phyloP scores from a whole-genome alignment of 2,888 invertebrate genomes.

The Eulithis testata region DNA sequence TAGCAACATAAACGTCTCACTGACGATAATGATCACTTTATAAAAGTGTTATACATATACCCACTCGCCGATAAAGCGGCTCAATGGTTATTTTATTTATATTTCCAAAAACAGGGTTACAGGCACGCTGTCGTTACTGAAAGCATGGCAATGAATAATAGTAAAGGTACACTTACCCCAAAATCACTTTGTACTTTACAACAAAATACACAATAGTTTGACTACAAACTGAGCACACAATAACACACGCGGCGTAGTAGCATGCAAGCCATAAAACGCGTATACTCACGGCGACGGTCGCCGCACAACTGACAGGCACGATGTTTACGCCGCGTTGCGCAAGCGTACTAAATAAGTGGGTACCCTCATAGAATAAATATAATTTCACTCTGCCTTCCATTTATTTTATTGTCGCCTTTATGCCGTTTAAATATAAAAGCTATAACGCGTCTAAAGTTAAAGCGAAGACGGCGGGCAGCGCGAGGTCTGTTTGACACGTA shows the following conservation, averaged over 20 bases:
- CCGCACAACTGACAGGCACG: slow-evolving; percentile 63
- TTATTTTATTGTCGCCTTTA: slow-evolving; percentile 43
- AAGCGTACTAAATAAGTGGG: slow-evolving; percentile 59
- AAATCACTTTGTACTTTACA: slow-evolving; percentile 52
- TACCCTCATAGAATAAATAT: slow-evolving; percentile 55
- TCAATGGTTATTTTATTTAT: slow-evolving; percentile 42
- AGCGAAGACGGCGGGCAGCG: slow-evolving; percentile 10
- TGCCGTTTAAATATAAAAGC: slow-evolving; percentile 40
- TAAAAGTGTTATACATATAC: slow-evolving; percentile 29
- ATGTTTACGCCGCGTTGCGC: slow-evolving; percentile 73
- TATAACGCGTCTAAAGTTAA: slow-evolving; percentile 24
- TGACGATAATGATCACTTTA: slow-evolving; percentile 35
- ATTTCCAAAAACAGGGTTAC: slow-evolving; percentile 54
- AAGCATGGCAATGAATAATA: slow-evolving; percentile 17
- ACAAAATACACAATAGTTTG: slow-evolving; percentile 46
- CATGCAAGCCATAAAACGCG: slow-evolving; percentile 40
- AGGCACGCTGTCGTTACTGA: slow-evolving; percentile 27
- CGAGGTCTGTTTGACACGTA: slow-evolving; percentile 28
- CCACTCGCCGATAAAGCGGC: slow-evolving; percentile 30
- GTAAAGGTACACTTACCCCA: slow-evolving; percentile 54
- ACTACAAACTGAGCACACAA: slow-evolving; percentile 51
- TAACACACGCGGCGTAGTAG: slow-evolving; percentile 64
- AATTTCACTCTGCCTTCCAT: slow-evolving; percentile 35
- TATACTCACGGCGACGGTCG: slow-evolving; percentile 55
- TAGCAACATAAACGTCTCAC: slow-evolving; percentile 27